Evolutionary conservation across 92 coral and sea anemone genomes (phyloP).

Genomic region (Phymanthus crucifer): DNA sequence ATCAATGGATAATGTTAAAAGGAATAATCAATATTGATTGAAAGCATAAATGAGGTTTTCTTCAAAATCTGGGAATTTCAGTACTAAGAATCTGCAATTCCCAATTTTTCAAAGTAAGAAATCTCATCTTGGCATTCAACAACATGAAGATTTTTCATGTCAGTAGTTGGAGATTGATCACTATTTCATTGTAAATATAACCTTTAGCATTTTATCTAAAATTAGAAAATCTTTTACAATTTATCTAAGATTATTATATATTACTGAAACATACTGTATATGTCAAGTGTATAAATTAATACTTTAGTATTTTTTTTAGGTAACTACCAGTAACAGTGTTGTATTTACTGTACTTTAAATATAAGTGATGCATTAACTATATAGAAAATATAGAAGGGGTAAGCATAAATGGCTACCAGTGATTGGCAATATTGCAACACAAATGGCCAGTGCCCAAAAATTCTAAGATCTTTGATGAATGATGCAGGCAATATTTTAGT

Average conservation of each 20-base stretch:
- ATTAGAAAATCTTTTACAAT: background rate
- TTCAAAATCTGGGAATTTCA: background rate
- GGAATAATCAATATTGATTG: background rate
- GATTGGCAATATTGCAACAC: too few relatives aligned
- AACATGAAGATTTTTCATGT: background rate
- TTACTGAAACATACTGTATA: background rate
- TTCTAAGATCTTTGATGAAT: too few relatives aligned
- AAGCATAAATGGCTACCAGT: background rate
- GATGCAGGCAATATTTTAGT: too few relatives aligned
- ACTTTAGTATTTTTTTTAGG: background rate
- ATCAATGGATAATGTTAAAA: background rate
- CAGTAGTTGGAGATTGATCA: background rate
- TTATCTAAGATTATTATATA: background rate
- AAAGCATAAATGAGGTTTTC: background rate
- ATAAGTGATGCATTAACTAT: background rate
- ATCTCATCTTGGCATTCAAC: background rate
- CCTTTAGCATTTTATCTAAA: background rate
- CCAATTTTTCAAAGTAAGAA: background rate
- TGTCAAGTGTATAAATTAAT: constrained; percentile 1
- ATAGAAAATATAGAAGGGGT: background rate
- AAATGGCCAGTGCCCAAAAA: too few relatives aligned
- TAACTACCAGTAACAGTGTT: background rate
- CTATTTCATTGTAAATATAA: background rate
- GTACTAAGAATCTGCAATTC: background rate
- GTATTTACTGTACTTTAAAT: background rate